Evolutionary conservation across 2,888 invertebrate species (phyloP), one percentile per base, ranked within the genome.

Genomic region (Liposcelis brunnea): DNA sequence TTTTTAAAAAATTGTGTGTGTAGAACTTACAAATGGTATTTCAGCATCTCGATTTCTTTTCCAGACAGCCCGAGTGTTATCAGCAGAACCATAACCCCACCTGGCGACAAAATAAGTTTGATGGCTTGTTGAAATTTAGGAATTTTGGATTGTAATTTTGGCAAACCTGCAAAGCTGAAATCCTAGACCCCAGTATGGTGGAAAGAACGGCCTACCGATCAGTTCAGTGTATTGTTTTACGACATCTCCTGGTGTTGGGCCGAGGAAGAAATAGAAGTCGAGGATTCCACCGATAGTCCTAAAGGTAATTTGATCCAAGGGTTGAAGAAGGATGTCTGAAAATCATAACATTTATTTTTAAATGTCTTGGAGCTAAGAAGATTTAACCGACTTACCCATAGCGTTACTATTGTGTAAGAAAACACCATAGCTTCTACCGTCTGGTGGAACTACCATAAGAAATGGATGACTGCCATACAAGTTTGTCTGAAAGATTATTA

Each of bases 171-270:
- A 84, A 21, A 90, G 65, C 63, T 91, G 90, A 61, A 86, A 90
- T 2, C 90, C 91, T 1, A 91, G 69, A 1, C 79, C 68, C 90
- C 90, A 91, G 59, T 82, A 85, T 0, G 90, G 86, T 1, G 89
- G 89, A 71, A 90, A 70, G 57, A 73, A 72, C 0, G 89, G 85
- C 48, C 72, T 66, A 0, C 87, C 87, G 10, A 89, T 70, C 4
- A 82, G 56, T 48, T 69, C 68, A 0, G 78, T 72, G 57, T 81
- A 82, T 59, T 83, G 81, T 14, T 65, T 58, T 1, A 75, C 62
- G 8, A 82, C 82, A 26, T 75, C 72, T 5, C 64, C 55, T 0
- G 90, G 85, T 0, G 72, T 66, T 0, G 85, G 82, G 0, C 89
- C 90, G 55, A 80, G 53, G 57, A 89, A 75, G 50, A 87, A 66